Evolutionary conservation across 2,113 vertebrate species (phyloP).

Genomic region (Ptilonorhynchus violaceus): DNA sequence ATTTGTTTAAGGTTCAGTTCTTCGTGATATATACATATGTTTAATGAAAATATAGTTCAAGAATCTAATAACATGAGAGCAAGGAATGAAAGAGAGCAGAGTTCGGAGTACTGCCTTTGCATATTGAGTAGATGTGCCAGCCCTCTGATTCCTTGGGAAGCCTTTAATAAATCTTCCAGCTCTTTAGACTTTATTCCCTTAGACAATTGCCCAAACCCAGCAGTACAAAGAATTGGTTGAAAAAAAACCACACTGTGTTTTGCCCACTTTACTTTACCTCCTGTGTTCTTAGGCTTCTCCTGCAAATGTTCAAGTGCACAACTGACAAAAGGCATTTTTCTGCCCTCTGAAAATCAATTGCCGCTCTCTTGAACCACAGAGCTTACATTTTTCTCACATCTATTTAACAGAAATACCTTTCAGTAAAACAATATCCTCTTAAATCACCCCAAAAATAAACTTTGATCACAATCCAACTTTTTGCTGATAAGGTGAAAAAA

Average conservation of each 20-base stretch:
- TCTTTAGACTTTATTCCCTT: not conserved
- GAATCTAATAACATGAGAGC: not conserved
- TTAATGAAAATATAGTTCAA: slow-evolving; percentile 16
- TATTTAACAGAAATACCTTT: not conserved
- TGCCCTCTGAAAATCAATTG: not conserved
- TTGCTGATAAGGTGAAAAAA: not conserved
- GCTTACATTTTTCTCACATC: not conserved
- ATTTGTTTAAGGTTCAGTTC: not conserved
- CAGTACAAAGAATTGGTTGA: not conserved
- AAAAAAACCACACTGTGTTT: not conserved
- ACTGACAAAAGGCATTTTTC: not conserved
- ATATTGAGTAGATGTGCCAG: not conserved
- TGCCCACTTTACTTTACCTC: not conserved
- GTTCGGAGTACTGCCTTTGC: not conserved
- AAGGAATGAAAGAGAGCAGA: not conserved
- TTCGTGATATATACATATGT: not conserved
- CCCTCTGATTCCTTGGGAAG: not conserved
- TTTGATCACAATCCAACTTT: not conserved
- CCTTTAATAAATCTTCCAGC: not conserved
- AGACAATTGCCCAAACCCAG: not conserved
- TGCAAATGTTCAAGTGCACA: not conserved
- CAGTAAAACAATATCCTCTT: not conserved
- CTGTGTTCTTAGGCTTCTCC: not conserved
- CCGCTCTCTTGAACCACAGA: not conserved
- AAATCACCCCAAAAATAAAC: not conserved